phyloP scores from a whole-genome alignment of 92 coral and sea anemone genomes.

The Bergia sp. region DNA sequence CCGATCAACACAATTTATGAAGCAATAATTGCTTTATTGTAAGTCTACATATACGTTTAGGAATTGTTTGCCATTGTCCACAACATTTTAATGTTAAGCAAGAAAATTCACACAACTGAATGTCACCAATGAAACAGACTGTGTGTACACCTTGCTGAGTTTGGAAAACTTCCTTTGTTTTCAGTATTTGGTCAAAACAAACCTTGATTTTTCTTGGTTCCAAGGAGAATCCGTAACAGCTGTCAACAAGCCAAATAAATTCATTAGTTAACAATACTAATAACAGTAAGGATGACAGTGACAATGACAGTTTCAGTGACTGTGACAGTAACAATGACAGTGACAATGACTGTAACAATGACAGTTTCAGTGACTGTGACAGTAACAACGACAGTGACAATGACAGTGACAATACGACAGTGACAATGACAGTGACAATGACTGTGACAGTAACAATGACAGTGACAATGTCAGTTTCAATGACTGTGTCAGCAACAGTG shows the following conservation, averaged over 20 bases:
- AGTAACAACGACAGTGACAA: background rate
- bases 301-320: too few species aligned
- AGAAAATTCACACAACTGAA: too few species aligned
- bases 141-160: too few species aligned
- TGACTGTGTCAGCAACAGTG: too few species aligned
- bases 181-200: background rate
- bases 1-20: too few species aligned
- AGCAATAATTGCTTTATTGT: too few species aligned
- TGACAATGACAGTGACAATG: background rate
- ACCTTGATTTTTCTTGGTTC: slow-evolving; percentile 42
- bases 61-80: background rate
- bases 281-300: background rate
- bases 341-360: background rate
- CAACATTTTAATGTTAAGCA: background rate
- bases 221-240: slow-evolving; percentile 40
- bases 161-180: too few species aligned
- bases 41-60: too few species aligned
- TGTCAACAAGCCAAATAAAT: background rate
- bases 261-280: too few species aligned
- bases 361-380: background rate
- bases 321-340: background rate
- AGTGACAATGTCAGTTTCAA: too few species aligned
- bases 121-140: too few species aligned
- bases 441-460: background rate
- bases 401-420: background rate